Percentiles rank a stretch among this genome's conserved stretches.
Conservation (phyloP, 2,113 vertebrate species). For the Orientallactaga bullata region DNA sequence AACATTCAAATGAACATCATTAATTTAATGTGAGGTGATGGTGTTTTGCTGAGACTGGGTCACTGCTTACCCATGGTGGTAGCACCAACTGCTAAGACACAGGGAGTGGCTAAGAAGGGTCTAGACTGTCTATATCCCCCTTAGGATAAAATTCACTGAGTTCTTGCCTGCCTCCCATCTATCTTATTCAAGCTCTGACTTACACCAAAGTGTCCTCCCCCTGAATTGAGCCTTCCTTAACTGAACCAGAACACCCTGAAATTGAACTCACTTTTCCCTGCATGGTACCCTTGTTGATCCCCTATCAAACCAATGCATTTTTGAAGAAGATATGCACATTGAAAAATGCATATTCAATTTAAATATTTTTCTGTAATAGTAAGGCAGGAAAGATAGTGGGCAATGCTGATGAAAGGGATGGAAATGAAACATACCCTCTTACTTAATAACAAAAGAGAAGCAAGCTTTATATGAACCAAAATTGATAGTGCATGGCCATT, state of each 20-base stretch:
- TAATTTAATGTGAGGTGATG: constrained; percentile 76
- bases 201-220: background rate
- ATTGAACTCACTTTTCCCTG: background rate
- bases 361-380: background rate
- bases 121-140: background rate
- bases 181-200: background rate
- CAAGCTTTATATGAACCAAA: background rate
- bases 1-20: constrained; percentile 79
- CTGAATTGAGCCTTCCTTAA: background rate
- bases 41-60: constrained; percentile 65
- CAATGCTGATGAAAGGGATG: background rate
- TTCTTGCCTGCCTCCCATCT: background rate
- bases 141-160: background rate
- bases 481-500: background rate
- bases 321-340: background rate
- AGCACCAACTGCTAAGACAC: background rate
- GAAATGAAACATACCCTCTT: background rate
- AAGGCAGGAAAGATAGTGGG: background rate
- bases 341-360: background rate
- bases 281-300: background rate
- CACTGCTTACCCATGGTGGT: constrained; percentile 51
- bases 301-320: background rate
- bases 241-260: background rate
- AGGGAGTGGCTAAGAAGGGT: background rate
- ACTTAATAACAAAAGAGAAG: background rate